These are phyloP conservation scores for Aricia agestis DNA, from an alignment of 1,140 invertebrate species.

Conservation along the genomic window DNA sequence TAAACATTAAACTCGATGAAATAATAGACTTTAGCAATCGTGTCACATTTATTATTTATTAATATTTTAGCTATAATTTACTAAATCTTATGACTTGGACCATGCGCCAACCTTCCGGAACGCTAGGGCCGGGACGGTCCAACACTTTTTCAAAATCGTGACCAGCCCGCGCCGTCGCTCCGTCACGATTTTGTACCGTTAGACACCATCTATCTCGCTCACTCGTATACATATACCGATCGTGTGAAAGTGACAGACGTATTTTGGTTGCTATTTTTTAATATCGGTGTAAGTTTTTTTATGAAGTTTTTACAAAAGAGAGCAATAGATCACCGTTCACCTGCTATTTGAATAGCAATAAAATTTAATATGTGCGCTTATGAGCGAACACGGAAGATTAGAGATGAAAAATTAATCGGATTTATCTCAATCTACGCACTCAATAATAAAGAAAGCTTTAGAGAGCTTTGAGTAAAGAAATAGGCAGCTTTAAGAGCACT, in stretches of 20 bases:
- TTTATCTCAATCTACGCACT: conserved; percentile 3
- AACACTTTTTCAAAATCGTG: conserved; percentile 74
- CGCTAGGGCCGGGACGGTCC: conserved; percentile 45
- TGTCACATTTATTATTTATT: no score
- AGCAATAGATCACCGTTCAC: conserved; percentile 14
- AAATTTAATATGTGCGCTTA: conserved; percentile 1
- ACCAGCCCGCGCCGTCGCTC: conserved; percentile 50
- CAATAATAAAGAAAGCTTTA: not conserved
- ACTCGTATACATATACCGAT: conserved; percentile 28
- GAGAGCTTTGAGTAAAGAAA: not conserved
- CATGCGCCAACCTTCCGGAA: conserved; percentile 41
- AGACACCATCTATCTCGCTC: conserved; percentile 44
- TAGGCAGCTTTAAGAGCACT: not conserved
- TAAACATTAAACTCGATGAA: no score
- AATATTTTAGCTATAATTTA: not conserved
- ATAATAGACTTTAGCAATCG: no score
- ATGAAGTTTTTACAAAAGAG: conserved; percentile 25
- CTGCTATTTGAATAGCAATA: conserved; percentile 1
- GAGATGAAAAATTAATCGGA: conserved; percentile 3
- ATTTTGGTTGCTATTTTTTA: conserved; percentile 19
- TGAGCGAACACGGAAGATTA: not conserved
- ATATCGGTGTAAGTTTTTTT: conserved; percentile 1
- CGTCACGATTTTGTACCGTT: conserved; percentile 68
- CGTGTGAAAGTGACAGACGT: conserved; percentile 39
- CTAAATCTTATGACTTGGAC: conserved; percentile 30